Evolutionary conservation across 2,113 vertebrate genomes (phyloP), one percentile per base, ranked within the genome.

Genomic region (Silurus meridionalis): DNA sequence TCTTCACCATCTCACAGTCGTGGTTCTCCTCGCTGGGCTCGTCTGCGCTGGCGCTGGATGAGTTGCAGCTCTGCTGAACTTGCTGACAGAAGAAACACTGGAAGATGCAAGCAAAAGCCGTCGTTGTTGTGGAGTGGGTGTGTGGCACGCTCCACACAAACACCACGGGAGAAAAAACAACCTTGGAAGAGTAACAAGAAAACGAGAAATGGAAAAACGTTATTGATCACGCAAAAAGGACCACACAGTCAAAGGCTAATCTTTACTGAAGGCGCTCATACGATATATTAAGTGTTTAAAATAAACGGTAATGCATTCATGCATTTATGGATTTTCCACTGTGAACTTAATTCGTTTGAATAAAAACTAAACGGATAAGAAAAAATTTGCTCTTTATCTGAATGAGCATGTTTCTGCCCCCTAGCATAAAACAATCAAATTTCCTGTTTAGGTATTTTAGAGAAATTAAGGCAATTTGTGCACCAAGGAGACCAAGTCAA

Each of bases 21-120:
- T 92, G 87, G 89, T 93, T 91, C 91, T 96, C 96, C 91, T 96
- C 96, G 90, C 94, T 95, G 94, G 93, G 92, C 95, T 97, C 89
- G 61, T 90, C 97, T 83, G 96, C 95, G 95, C 97, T 95, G 95
- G 96, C 93, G 87, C 96, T 94, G 92, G 96, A 95, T 87, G 96
- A 95, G 94, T 92, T 95, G 94, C 93, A 95, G 95, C 96, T 96
- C 93, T 95, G 97, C 94, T 96, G 96, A 94, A 96, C 96, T 96
- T 96, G 96, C 96, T 96, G 97, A 95, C 97, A 97, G 95, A 97
- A 96, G 94, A 97, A 96, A 95, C 98, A 97, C 97, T 96, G 97
- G 95, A 96, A 95, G 93, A 97, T 91, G 95, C 97, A 96, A 92
- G 96, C 97, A 95, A 97, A 97, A 97, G 97, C 97, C 97, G 97